A percentile compares a stretch with the other conserved stretches of the same genome.
These are phyloP conservation scores for Achatina immaculata DNA, from an alignment of 1,140 invertebrate species.

Conservation along the genomic window DNA sequence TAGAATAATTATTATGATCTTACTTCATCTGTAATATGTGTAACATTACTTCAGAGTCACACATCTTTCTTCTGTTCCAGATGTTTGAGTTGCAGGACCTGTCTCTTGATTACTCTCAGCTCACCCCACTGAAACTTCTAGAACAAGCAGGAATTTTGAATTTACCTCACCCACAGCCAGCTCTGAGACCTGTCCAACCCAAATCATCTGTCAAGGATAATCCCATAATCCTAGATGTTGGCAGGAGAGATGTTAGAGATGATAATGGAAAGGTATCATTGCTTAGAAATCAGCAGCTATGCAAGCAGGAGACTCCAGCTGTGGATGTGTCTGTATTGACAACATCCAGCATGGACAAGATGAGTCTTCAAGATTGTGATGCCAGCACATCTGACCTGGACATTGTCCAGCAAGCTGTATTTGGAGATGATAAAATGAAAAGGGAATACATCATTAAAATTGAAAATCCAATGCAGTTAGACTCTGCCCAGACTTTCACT, in stretches of 20 bases:
- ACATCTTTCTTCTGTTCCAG: slow-evolving; percentile 15
- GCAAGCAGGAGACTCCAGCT: not conserved
- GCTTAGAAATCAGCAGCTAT: not conserved
- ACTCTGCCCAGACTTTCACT: not conserved
- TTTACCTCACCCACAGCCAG: slow-evolving; percentile 4
- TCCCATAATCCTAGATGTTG: not conserved
- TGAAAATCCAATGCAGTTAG: not conserved
- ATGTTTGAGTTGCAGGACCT: slow-evolving; percentile 35
- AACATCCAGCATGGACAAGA: not conserved
- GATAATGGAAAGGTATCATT: not conserved
- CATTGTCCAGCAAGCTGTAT: slow-evolving; percentile 16
- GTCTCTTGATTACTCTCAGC: slow-evolving; percentile 28
- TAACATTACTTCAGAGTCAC: no score
- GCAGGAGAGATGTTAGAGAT: not conserved
- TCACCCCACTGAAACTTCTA: slow-evolving; percentile 27
- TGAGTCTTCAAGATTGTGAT: not conserved
- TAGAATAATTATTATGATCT: no score
- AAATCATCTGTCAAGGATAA: not conserved
- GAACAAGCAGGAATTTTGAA: slow-evolving; percentile 37
- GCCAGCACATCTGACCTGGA: slow-evolving; percentile 2
- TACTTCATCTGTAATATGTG: no score
- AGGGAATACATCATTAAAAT: not conserved
- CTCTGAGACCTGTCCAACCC: not conserved
- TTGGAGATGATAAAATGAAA: slow-evolving; percentile 19
- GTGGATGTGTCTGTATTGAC: not conserved